Evolutionary conservation across 2,888 invertebrate genomes (phyloP), one percentile per base, ranked within the genome.

Genomic region (Drosophila infuscata): DNA sequence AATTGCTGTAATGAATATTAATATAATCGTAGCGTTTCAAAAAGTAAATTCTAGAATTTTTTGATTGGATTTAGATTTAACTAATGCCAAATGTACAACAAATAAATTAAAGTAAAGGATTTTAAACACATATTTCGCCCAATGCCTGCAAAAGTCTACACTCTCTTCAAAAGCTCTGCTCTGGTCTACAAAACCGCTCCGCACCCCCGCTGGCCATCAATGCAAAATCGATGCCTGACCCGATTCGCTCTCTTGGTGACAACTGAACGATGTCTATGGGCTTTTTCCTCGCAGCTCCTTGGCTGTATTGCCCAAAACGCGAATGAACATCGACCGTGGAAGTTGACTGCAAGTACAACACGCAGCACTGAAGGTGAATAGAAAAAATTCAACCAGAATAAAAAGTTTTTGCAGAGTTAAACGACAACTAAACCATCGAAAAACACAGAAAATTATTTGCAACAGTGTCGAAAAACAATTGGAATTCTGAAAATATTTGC

Each of bases 291-390:
- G 89, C 88, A 82, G 84, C 89, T 89, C 83, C 85, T 89, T 83
- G 78, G 74, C 78, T 89, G 81, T 84, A 79, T 79, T 77, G 82
- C 77, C 89, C 91, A 92, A 91, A 91, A 91, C 91, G 91, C 91
- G 92, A 91, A 91, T 92, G 92, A 92, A 92, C 91, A 92, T 92
- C 92, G 91, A 90, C 92, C 92, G 92, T 92, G 91, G 91, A 90
- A 92, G 91, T 92, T 91, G 92, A 86, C 87, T 91, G 83, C 90
- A 84, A 87, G 72, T 87, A 83, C 82, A 73, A 82, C 85, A 81
- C 90, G 88, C 92, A 88, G 91, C 87, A 85, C 84, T 88, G 79
- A 89, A 86, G 83, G 91, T 88, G 91, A 88, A 83, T 81, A 73
- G 58, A 56, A 64, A 56, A 71, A 79, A 71, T 33, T 71, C 71